Conservation (phyloP, 2,888 invertebrate genomes). For the Torymus aiolomorphi region DNA sequence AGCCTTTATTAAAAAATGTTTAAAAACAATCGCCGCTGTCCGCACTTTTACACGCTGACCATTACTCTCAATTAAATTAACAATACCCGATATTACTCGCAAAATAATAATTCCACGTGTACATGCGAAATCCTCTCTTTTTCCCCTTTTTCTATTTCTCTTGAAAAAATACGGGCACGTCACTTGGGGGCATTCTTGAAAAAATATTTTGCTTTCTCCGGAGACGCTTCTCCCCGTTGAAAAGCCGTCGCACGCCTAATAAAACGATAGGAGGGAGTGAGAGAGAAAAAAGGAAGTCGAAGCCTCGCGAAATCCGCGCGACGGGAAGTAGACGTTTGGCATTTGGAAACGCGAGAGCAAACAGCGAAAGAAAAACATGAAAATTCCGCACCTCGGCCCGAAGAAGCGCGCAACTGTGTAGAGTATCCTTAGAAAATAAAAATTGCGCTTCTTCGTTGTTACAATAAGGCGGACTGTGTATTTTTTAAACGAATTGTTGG, state of each 20-base stretch:
- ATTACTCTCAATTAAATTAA: slow-evolving; percentile 5
- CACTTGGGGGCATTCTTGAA: slow-evolving; percentile 39
- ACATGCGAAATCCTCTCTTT: slow-evolving; percentile 1
- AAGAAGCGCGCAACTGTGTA: slow-evolving; percentile 20
- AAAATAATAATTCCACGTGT: not conserved
- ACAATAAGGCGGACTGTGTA: not conserved
- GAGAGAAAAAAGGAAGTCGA: slow-evolving; percentile 26
- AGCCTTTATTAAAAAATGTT: too few species aligned
- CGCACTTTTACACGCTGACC: too few species aligned
- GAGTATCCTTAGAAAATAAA: slow-evolving; percentile 42
- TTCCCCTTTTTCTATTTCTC: not conserved
- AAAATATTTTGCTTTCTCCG: slow-evolving; percentile 44
- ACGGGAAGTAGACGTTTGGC: not conserved
- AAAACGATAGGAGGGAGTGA: slow-evolving; percentile 24
- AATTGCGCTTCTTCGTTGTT: slow-evolving; percentile 11
- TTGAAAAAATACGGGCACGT: slow-evolving; percentile 36
- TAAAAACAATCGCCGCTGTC: too few species aligned
- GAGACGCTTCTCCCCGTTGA: slow-evolving; percentile 27
- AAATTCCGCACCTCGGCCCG: slow-evolving; percentile 9
- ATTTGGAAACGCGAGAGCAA: slow-evolving; percentile 34
- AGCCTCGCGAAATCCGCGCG: slow-evolving; percentile 11
- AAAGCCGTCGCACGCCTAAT: slow-evolving; percentile 35
- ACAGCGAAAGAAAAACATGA: slow-evolving; percentile 43
- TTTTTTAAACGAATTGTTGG: too few species aligned
- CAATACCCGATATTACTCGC: not conserved